A percentile compares a stretch with the other conserved stretches of the same genome.
phyloP scores from a whole-genome alignment of 2,113 vertebrate species.

The Oreochromis niloticus region DNA sequence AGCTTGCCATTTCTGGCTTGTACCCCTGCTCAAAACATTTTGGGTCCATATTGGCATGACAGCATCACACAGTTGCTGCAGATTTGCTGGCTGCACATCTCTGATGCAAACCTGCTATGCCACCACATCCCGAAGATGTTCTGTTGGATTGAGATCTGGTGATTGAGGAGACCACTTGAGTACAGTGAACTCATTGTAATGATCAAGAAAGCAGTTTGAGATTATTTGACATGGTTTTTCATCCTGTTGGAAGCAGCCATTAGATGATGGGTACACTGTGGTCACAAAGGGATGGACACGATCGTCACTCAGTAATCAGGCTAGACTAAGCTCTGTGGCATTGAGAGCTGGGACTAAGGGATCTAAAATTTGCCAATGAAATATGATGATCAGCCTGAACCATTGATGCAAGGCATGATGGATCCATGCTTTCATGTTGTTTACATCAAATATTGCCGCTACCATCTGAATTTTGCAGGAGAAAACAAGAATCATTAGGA shows the following conservation, averaged over 20 bases:
- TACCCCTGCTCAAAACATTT: neutral
- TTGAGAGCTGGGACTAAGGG: neutral
- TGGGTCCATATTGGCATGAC: neutral
- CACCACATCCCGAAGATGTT: neutral
- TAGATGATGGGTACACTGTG: neutral
- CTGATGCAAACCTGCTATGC: neutral
- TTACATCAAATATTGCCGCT: neutral
- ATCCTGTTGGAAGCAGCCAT: neutral
- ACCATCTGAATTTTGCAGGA: neutral
- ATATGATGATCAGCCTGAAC: neutral
- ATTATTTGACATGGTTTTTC: neutral
- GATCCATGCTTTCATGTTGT: neutral
- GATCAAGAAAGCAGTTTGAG: neutral
- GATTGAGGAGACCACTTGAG: neutral
- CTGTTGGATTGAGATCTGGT: neutral
- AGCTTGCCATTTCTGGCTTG: accelerated
- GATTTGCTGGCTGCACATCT: neutral
- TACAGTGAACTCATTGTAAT: neutral
- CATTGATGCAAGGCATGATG: neutral
- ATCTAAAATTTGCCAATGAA: neutral
- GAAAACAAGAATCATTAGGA: neutral
- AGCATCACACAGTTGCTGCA: neutral
- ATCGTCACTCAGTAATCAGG: neutral
- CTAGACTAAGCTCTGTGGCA: accelerated
- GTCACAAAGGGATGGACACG: neutral